phyloP scores from a whole-genome alignment of 2,888 invertebrate species.

The Cerastis rubricosa region DNA sequence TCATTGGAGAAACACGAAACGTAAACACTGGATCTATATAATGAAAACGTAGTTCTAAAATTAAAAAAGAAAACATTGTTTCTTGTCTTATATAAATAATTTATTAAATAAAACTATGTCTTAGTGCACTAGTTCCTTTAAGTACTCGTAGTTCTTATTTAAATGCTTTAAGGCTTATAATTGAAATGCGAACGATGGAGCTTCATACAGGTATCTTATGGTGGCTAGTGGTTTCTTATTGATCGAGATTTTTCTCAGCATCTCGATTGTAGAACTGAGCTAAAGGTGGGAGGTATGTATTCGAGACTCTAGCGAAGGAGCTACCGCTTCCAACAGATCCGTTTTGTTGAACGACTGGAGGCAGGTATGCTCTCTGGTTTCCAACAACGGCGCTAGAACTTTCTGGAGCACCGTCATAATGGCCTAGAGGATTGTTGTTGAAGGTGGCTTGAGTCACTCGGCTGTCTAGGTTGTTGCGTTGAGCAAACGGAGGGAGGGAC shows the following conservation, averaged over 20 bases:
- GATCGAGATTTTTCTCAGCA: neutral
- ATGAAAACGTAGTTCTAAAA: neutral
- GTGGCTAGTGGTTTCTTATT: neutral
- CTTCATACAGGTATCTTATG: neutral
- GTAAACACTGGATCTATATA: neutral
- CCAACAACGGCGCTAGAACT: slow-evolving; percentile 14
- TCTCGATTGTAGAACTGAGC: neutral
- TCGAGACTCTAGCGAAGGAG: slow-evolving; percentile 31
- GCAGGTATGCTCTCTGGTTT: slow-evolving; percentile 77
- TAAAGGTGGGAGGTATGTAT: slow-evolving; percentile 73
- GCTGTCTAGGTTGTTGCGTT: neutral
- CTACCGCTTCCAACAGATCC: slow-evolving; percentile 68
- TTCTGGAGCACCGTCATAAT: slow-evolving; percentile 9
- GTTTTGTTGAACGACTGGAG: slow-evolving; percentile 63
- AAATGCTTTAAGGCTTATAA: neutral
- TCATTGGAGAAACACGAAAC: neutral
- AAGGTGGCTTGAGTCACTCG: slow-evolving; percentile 32
- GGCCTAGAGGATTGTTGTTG: slow-evolving; percentile 73
- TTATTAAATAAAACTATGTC: slow-evolving; percentile 31
- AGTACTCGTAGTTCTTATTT: neutral
- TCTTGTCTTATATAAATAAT: slow-evolving; percentile 50
- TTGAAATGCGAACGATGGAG: neutral
- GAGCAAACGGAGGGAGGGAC: neutral
- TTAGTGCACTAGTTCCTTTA: neutral
- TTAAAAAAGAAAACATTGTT: neutral